These are phyloP conservation scores for Babylonia areolata DNA, from an alignment of 1,140 invertebrate species.

Conservation along the genomic window DNA sequence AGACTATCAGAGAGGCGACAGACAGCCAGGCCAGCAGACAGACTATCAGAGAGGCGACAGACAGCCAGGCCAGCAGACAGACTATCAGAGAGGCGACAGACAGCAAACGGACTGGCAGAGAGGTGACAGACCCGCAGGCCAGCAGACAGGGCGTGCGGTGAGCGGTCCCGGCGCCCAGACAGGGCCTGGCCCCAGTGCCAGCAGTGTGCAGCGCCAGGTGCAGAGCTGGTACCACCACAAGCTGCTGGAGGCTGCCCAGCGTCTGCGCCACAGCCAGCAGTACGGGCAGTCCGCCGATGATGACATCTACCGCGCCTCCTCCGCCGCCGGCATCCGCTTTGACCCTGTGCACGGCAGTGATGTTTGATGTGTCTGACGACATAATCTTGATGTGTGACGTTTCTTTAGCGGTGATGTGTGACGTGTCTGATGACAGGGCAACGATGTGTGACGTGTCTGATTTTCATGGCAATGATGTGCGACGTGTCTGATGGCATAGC, in stretches of 20 bases:
- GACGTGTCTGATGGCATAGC: too few species aligned
- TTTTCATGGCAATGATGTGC: too few species aligned
- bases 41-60: neutral
- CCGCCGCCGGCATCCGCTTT: slow-evolving; percentile 39
- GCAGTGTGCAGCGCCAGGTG: slow-evolving; percentile 56
- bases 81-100: neutral
- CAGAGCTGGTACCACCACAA: slow-evolving; percentile 68
- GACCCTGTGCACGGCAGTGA: slow-evolving; percentile 65
- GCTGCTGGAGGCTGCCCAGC: slow-evolving; percentile 63
- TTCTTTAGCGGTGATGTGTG: too few species aligned
- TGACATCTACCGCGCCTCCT: neutral
- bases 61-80: neutral
- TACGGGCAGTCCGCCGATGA: slow-evolving; percentile 29
- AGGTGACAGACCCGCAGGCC: neutral
- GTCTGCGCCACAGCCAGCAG: slow-evolving; percentile 48
- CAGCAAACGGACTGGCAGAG: neutral
- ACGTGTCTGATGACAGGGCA: too few species aligned
- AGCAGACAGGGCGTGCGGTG: neutral
- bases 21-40: neutral
- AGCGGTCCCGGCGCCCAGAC: neutral
- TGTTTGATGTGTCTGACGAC: slow-evolving; percentile 50
- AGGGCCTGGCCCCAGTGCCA: neutral
- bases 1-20: neutral
- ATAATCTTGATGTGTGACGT: too few species aligned
- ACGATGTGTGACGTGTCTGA: too few species aligned